Base-by-base conservation (phyloP, 2,888 invertebrate species). In the Cheilosia vulpina region DNA sequence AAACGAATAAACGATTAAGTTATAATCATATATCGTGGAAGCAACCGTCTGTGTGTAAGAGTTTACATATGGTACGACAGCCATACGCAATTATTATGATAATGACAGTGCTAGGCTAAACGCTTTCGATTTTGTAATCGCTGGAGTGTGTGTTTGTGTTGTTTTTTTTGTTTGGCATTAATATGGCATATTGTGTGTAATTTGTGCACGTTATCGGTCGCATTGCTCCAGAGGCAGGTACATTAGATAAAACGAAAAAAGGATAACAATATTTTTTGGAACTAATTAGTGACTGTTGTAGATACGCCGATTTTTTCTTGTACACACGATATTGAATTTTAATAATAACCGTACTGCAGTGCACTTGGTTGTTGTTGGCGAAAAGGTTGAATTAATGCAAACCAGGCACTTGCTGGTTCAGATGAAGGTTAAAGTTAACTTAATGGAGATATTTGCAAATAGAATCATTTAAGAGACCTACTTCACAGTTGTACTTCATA, bases 251-350 rank as follows among this genome's bases (percentile, higher is more conserved):
- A 62, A 38, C 38, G 34, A 34, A 21, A 55, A n/a, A 52, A 15
- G 24, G 34, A 31, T 15, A 47, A 13, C 41, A 15, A 15, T 31
- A 68, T 71, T 65, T 69, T 45, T 58, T 71, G 63, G 17, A 52
- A 65, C 76, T 81, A 81, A 81, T 81, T 81, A 77, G 81, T 65
- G 71, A 63, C 60, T 76, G 58, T 76, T 77, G 31, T 69, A 45
- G 53, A 78, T 58, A 65, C n/a, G 15, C 7, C 9, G 24, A 34
- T 38, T 0, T 65, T 27, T 53, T 52, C 2, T 34, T 34, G 0
- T 34, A 34, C 11, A 11, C 2, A 15, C 5, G 66, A 55, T 66
- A 66, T 66, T 66, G 27, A 66, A 27, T 38, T 41, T 53, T 45
- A 15, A 65, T 65, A 63, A 15, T 31, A n/a, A 11, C 19, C 19